A percentile compares a stretch with the other conserved stretches of the same genome.
These are phyloP conservation scores for Beroe forskalii DNA, from an alignment of 37 sponge, comb jelly and placozoan species.

Conservation along the genomic window DNA sequence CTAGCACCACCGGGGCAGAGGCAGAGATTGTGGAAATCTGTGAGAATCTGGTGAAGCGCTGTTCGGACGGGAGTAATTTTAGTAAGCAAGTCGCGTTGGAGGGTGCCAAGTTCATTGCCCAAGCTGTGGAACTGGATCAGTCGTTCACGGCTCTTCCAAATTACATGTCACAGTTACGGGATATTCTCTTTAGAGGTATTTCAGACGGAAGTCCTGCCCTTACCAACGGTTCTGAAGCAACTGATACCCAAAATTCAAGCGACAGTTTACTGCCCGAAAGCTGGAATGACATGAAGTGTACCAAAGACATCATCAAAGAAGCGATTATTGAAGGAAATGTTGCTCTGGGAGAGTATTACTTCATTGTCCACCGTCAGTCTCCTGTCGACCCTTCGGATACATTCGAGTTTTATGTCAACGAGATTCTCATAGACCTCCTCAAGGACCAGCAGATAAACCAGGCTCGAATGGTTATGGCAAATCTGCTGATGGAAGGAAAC, in stretches of 20 bases:
- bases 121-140: slow-evolving; percentile 7
- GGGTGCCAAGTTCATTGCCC: slow-evolving; percentile 37
- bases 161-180: not conserved
- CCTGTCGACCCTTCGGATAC: not conserved
- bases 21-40: slow-evolving; percentile 8
- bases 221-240: not conserved
- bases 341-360: slow-evolving; percentile 35
- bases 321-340: slow-evolving; percentile 2
- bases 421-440: slow-evolving; percentile 34
- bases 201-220: not conserved
- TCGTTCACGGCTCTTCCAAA: not conserved
- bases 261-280: not conserved
- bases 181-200: not conserved
- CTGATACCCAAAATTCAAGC: not conserved
- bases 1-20: not conserved
- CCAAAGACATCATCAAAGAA: not conserved
- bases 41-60: not conserved
- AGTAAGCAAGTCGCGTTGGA: slow-evolving; percentile 37
- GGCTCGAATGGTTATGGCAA: slow-evolving; percentile 31
- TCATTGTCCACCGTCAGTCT: not conserved
- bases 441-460: not conserved
- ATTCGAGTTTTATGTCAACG: not conserved
- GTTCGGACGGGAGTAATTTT: not conserved
- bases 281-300: not conserved
- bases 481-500: slow-evolving; percentile 38